Evolutionary conservation across 2,113 vertebrate species (phyloP), one percentile per base, ranked within the genome.

Genomic region (Amphiprion percula): DNA sequence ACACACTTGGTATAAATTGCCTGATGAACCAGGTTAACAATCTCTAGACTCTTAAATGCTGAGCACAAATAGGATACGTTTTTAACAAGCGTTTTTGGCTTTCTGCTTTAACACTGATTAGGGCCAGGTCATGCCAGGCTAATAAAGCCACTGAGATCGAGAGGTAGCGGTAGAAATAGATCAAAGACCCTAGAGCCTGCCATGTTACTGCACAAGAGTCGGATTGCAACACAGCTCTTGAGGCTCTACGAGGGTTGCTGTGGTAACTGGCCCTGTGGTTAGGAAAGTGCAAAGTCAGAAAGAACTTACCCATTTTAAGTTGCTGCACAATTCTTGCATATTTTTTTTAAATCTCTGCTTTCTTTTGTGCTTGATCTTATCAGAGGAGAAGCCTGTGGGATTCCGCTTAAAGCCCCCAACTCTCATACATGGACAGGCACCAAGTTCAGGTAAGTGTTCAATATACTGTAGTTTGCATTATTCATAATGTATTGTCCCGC

Each of bases 381-480:
- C 84, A 99, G 98, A 99, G 91, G 98, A 99, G 60, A 99, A 99
- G 93, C 97, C 96, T 50, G 94, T 96, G 33, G 97, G 97, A 50
- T 99, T 99, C 93, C 95, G 98, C 62, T 93, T 99, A 93, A 99
- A 99, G 91, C 98, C 98, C 0, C 98, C 98, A 0, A 99, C 96
- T 23, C 95, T 99, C 58, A 99, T 99, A 88, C 98, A 99, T 41
- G 98, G 98, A 68, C 97, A 99, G 88, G 98, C 98, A 4, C 98
- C 98, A 17, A 99, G 98, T 79, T 96, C 98, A 94, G 98, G 98
- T 99, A 91, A 84, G 96, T 89, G 63, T 63, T 71, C 39, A 9
- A 14, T 53, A 26, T 24, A 4, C 33, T 37, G 33, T 7, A 37
- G 11, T 49, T 28, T 12, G 16, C 4, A 12, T 54, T 41, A 10